A percentile compares a stretch with the other conserved stretches of the same genome.
Conservation (phyloP, 2,888 invertebrate species). For the Orthosia cruda region DNA sequence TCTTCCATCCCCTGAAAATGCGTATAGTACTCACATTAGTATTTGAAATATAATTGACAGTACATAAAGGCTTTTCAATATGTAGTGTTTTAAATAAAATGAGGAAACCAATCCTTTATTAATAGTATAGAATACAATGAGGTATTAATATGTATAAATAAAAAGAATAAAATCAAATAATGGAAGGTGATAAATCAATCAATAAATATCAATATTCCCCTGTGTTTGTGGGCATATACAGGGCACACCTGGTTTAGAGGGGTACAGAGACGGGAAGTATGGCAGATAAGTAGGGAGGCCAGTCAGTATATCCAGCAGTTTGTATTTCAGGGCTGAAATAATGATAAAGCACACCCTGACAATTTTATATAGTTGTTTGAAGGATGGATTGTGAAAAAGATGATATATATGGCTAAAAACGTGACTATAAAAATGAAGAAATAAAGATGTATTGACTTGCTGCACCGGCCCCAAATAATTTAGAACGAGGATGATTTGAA, state of each 20-base stretch:
- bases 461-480: not conserved
- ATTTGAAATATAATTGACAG: not conserved
- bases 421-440: too few species aligned
- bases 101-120: too few species aligned
- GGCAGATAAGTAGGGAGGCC: not conserved
- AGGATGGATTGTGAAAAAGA: not conserved
- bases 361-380: not conserved
- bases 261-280: not conserved
- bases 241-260: not conserved
- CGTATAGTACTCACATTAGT: not conserved
- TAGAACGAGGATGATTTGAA: not conserved
- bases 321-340: not conserved
- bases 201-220: not conserved
- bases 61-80: not conserved
- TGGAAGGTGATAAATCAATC: not conserved
- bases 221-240: not conserved
- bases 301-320: not conserved
- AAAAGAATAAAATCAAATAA: not conserved
- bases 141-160: not conserved
- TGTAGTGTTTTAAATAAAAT: not conserved
- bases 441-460: not conserved
- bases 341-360: not conserved
- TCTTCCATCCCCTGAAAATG: constrained; percentile 96
- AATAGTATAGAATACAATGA: too few species aligned
- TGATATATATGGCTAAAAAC: too few species aligned